These are phyloP conservation scores for Pachliopta kotzebuea DNA, from an alignment of 2,888 invertebrate genomes.

Conservation along the genomic window DNA sequence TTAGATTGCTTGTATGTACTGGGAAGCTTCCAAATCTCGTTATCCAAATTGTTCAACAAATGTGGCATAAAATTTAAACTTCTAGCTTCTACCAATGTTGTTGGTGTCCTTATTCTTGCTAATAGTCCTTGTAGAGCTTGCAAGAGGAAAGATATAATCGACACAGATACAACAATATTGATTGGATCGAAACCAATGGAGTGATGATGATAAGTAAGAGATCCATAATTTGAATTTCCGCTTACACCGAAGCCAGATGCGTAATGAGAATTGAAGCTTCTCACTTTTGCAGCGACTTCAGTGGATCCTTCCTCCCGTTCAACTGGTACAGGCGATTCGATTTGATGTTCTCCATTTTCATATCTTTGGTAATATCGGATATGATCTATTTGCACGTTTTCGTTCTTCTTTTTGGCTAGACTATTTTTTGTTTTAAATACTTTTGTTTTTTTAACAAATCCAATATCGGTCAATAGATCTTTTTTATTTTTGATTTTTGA, in stretches of 20 bases:
- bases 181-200: constrained; percentile 77
- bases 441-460: constrained; percentile 60
- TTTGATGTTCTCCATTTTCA: constrained; percentile 46
- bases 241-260: constrained; percentile 60
- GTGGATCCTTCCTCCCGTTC: constrained; percentile 37
- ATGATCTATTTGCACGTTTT: constrained; percentile 33
- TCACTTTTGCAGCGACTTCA: constrained; percentile 40
- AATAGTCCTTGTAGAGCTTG: constrained; percentile 71
- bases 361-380: constrained; percentile 27
- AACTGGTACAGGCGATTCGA: constrained; percentile 55
- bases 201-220: constrained; percentile 68
- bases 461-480: constrained; percentile 59
- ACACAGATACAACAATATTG: constrained; percentile 73
- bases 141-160: constrained; percentile 67
- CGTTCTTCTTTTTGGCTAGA: constrained; percentile 19
- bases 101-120: constrained; percentile 57
- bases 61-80: constrained; percentile 47
- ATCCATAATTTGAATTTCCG: constrained; percentile 52
- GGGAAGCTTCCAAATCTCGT: constrained; percentile 38
- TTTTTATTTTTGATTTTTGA: constrained; percentile 65
- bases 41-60: constrained; percentile 54
- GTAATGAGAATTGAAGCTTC: constrained; percentile 60
- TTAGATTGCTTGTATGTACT: constrained; percentile 41
- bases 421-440: constrained; percentile 38
- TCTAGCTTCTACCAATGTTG: constrained; percentile 65